Percentiles rank a stretch among this genome's conserved stretches.
phyloP scores from a whole-genome alignment of 2,113 vertebrate species.

The Blennius ocellaris region DNA sequence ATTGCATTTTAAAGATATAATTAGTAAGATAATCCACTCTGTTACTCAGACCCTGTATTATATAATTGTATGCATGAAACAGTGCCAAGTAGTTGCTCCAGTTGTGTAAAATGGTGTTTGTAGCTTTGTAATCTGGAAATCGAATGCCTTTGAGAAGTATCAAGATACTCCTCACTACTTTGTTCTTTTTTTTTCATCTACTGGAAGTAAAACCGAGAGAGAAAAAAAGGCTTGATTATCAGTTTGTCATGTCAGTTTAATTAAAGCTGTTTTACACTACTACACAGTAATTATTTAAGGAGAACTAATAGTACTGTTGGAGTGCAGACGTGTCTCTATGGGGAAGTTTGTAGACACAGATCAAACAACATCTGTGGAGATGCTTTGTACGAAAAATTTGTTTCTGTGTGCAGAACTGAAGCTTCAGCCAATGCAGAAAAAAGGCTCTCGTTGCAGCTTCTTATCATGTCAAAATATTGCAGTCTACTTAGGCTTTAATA shows the following conservation, averaged over 20 bases:
- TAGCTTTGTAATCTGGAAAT: constrained; percentile 30
- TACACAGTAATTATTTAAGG: neutral
- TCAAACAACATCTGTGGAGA: neutral
- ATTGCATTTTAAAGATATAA: constrained; percentile 73
- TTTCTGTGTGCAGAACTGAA: no score
- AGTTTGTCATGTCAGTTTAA: neutral
- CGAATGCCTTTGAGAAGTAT: constrained; percentile 26
- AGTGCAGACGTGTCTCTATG: neutral
- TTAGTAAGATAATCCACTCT: constrained; percentile 55
- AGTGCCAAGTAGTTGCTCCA: constrained; percentile 36
- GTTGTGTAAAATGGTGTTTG: constrained; percentile 23
- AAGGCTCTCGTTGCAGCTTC: neutral
- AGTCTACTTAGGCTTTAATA: constrained; percentile 30
- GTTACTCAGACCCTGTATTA: constrained; percentile 48
- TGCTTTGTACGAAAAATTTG: neutral
- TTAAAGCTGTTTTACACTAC: neutral
- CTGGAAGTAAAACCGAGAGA: neutral
- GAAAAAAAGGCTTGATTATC: no score
- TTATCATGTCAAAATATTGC: neutral
- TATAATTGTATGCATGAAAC: constrained; percentile 45
- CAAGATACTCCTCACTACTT: neutral
- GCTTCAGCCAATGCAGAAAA: neutral
- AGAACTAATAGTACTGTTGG: neutral
- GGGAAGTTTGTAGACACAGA: neutral
- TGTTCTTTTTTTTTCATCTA: neutral